Percentiles rank a stretch among this genome's conserved stretches.
Conservation (phyloP, 2,888 invertebrate species). For the Aporophyla lueneburgensis region DNA sequence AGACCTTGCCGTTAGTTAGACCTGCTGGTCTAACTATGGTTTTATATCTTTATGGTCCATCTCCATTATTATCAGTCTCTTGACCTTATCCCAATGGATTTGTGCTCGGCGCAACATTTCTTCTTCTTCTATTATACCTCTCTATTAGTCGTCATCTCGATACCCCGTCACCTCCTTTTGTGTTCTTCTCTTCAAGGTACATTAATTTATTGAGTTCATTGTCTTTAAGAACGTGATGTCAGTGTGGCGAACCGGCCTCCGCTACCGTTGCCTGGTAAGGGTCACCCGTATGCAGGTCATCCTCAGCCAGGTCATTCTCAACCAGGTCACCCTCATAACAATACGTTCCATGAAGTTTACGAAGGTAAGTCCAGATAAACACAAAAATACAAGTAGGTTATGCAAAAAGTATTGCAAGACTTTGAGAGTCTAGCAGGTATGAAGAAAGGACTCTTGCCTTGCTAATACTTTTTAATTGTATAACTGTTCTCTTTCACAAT, state of each 20-base stretch:
- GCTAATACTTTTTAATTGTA: no score
- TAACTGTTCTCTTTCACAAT: no score
- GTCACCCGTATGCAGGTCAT: neutral
- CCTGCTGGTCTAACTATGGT: no score
- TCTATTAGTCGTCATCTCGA: neutral
- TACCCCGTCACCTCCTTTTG: neutral
- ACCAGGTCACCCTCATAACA: neutral
- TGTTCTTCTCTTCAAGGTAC: neutral
- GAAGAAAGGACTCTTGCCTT: no score
- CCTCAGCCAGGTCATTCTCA: neutral
- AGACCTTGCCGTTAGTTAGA: no score
- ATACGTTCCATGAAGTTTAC: slow-evolving; percentile 47
- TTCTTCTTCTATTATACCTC: neutral
- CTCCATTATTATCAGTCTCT: no score
- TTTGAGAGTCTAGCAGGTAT: no score
- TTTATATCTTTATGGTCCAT: no score
- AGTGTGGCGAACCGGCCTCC: slow-evolving; percentile 46
- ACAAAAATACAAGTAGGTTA: no score
- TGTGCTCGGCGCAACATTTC: no score
- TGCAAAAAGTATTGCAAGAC: no score
- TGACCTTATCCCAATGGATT: no score
- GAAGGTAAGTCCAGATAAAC: slow-evolving; percentile 21
- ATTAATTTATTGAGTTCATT: neutral
- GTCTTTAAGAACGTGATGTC: slow-evolving; percentile 31
- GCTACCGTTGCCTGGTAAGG: slow-evolving; percentile 49